Conservation (phyloP, 2,113 vertebrate genomes). For the Proterorhinus semilunaris region DNA sequence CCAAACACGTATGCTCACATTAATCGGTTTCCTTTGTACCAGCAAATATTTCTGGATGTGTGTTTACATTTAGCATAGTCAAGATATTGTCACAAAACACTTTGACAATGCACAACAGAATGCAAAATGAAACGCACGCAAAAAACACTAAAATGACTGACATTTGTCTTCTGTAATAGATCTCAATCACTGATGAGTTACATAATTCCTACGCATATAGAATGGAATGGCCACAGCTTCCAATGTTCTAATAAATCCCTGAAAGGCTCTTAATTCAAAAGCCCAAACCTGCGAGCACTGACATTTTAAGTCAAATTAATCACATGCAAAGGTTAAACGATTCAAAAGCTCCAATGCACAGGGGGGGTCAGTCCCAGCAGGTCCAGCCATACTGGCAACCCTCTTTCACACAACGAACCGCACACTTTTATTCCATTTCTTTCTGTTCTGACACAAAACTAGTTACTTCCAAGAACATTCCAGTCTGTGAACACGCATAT, state of each 20-base stretch:
- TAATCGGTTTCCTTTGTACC: too few species aligned
- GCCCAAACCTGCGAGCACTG: constrained; percentile 29
- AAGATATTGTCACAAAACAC: too few species aligned
- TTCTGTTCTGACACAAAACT: not conserved
- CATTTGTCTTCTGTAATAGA: too few species aligned
- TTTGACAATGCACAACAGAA: too few species aligned
- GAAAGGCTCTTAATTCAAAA: constrained; percentile 43
- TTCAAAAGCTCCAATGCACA: constrained; percentile 35
- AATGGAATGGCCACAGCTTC: not conserved
- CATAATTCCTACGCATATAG: not conserved
- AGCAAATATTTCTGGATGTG: too few species aligned
- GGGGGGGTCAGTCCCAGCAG: constrained; percentile 19
- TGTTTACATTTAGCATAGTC: too few species aligned
- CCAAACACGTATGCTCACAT: too few species aligned
- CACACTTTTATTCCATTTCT: not conserved
- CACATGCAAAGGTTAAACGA: constrained; percentile 52
- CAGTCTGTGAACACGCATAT: not conserved
- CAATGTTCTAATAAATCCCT: constrained; percentile 24
- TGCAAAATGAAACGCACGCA: too few species aligned
- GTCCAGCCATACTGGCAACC: constrained; percentile 1
- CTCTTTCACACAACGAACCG: constrained; percentile 12
- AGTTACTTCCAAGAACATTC: too few species aligned
- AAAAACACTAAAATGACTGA: too few species aligned
- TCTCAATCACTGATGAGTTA: not conserved
- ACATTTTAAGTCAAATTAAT: constrained; percentile 59